These are phyloP conservation scores for Eremophila alpestris DNA, from an alignment of 2,797 vertebrate species.

Conservation along the genomic window DNA sequence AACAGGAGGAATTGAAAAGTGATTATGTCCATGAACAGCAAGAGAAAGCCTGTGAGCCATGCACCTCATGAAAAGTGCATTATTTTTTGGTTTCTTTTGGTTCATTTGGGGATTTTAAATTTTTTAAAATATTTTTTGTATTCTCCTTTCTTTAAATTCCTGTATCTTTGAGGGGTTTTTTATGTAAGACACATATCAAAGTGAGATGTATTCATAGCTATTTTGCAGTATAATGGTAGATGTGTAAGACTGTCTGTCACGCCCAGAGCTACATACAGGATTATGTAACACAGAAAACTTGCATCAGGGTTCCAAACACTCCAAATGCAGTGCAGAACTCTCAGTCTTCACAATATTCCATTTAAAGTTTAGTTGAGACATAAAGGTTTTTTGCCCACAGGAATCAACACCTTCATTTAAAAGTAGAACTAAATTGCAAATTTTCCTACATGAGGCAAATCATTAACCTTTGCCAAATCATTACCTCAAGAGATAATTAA, in stretches of 20 bases:
- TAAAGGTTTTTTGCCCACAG: constrained; percentile 8
- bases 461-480: constrained; percentile 72
- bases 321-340: neutral
- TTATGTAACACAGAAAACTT: neutral
- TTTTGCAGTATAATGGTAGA: neutral
- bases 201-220: neutral
- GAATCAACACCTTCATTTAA: constrained; percentile 59
- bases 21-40: neutral
- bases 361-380: constrained; percentile 19
- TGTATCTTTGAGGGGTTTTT: neutral
- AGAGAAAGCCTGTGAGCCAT: neutral
- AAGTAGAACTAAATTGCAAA: constrained; percentile 57
- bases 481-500: constrained; percentile 69
- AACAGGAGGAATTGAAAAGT: neutral
- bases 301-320: neutral
- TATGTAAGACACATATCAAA: neutral
- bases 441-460: constrained; percentile 58
- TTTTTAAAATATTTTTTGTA: neutral
- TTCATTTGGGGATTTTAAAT: neutral
- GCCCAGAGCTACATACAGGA: neutral
- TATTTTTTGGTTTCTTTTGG: neutral
- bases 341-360: neutral
- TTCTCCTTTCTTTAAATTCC: neutral
- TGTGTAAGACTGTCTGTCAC: neutral
- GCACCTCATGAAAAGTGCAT: neutral